Conservation (phyloP, 2,113 vertebrate species). For the Lampris megalopsis region DNA sequence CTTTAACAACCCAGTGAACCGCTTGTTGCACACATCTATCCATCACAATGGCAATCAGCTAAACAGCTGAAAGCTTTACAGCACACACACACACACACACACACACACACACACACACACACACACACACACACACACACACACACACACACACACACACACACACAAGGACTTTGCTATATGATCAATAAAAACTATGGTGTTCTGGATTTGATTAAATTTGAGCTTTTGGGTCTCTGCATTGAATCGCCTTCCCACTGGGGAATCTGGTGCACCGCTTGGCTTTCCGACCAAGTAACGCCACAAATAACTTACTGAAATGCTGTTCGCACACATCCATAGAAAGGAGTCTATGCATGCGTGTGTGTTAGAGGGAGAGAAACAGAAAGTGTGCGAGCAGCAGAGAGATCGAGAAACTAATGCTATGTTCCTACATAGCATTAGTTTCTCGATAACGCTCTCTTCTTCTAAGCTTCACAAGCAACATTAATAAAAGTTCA, state of each 20-base stretch:
- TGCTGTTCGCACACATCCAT: constrained; percentile 24
- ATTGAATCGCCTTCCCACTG: constrained; percentile 47
- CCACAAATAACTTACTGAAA: constrained; percentile 35
- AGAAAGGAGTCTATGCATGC: constrained; percentile 16
- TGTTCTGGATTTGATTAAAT: constrained; percentile 27
- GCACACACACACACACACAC: too few species aligned
- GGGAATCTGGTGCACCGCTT: constrained; percentile 45
- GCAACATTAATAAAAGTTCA: too few species aligned
- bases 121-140: background rate
- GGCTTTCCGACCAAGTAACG: constrained; percentile 30
- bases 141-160: background rate
- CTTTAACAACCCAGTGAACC: constrained; percentile 46
- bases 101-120: too few species aligned
- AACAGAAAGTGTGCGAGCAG: background rate
- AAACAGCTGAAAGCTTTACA: too few species aligned
- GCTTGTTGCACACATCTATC: background rate
- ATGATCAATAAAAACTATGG: constrained; percentile 19
- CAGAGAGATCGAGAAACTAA: background rate
- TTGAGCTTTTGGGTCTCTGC: constrained; percentile 30
- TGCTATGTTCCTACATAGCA: too few species aligned
- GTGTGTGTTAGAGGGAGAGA: constrained; percentile 5
- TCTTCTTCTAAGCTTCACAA: too few species aligned
- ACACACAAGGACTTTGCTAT: background rate
- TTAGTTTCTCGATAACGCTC: too few species aligned
- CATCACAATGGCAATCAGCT: too few species aligned